These are phyloP conservation scores for Microtus pennsylvanicus DNA, from an alignment of 2,113 vertebrate species.

Conservation along the genomic window DNA sequence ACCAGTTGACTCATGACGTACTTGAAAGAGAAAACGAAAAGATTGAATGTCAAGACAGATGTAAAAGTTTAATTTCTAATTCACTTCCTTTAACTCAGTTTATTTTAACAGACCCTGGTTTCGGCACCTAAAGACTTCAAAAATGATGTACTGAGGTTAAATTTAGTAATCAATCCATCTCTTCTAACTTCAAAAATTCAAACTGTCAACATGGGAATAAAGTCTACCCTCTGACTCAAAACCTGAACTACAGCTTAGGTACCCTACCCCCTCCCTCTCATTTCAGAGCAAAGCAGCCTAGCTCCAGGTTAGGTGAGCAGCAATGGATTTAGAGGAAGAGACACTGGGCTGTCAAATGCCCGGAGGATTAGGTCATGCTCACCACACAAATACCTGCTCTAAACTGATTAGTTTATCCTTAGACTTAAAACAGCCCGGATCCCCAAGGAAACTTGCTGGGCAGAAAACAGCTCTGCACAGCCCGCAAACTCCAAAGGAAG, in stretches of 20 bases:
- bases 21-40: constrained; percentile 35
- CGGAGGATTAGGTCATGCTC: constrained; percentile 56
- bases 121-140: background rate
- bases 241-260: background rate
- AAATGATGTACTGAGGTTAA: background rate
- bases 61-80: constrained; percentile 17
- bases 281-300: constrained; percentile 9
- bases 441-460: constrained; percentile 21
- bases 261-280: background rate
- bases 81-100: background rate
- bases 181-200: constrained; percentile 14
- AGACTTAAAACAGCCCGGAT: constrained; percentile 26
- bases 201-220: background rate
- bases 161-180: background rate
- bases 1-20: constrained; percentile 6
- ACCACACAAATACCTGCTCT: constrained; percentile 50
- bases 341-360: constrained; percentile 58
- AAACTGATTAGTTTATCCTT: constrained; percentile 58
- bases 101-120: constrained; percentile 8
- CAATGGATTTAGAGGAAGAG: background rate
- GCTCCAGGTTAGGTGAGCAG: background rate
- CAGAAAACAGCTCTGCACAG: constrained; percentile 16
- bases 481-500: constrained; percentile 8
- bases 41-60: background rate
- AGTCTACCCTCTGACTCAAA: background rate